These are phyloP conservation scores for Tetragonisca angustula DNA, from an alignment of 2,888 invertebrate genomes.

Conservation along the genomic window DNA sequence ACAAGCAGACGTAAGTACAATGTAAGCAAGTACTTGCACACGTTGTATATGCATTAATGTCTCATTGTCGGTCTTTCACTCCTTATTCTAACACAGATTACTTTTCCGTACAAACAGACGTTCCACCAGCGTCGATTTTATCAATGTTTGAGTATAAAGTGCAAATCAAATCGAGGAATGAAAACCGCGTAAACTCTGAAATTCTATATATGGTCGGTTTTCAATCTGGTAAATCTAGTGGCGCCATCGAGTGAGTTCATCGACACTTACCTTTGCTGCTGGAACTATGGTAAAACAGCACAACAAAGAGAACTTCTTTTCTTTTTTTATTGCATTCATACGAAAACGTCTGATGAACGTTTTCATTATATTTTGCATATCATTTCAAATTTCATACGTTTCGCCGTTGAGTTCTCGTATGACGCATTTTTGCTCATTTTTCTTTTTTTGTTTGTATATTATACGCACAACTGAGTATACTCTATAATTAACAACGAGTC, in stretches of 20 bases:
- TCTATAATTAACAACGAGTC: constrained; percentile 65
- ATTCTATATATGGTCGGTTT: not conserved
- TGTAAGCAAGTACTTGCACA: no score
- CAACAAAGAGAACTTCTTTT: not conserved
- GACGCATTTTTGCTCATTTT: not conserved
- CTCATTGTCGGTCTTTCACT: not conserved
- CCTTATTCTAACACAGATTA: no score
- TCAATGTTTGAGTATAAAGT: not conserved
- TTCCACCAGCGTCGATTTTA: not conserved
- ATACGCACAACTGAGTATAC: constrained; percentile 40
- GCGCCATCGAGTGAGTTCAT: constrained; percentile 41
- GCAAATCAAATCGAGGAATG: no score
- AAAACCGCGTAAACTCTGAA: no score
- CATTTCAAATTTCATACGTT: not conserved
- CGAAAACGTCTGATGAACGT: not conserved
- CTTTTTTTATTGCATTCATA: not conserved
- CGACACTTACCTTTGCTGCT: not conserved
- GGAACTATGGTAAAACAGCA: constrained; percentile 47
- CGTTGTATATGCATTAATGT: no score
- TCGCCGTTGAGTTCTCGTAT: not conserved
- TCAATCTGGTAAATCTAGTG: constrained; percentile 5
- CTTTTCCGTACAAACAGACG: no score
- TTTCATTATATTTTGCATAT: constrained; percentile 3
- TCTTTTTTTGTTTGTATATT: not conserved
- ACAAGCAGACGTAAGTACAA: no score